Conservation (phyloP, 1,140 invertebrate genomes). For the Philotrypesis tridentata region DNA sequence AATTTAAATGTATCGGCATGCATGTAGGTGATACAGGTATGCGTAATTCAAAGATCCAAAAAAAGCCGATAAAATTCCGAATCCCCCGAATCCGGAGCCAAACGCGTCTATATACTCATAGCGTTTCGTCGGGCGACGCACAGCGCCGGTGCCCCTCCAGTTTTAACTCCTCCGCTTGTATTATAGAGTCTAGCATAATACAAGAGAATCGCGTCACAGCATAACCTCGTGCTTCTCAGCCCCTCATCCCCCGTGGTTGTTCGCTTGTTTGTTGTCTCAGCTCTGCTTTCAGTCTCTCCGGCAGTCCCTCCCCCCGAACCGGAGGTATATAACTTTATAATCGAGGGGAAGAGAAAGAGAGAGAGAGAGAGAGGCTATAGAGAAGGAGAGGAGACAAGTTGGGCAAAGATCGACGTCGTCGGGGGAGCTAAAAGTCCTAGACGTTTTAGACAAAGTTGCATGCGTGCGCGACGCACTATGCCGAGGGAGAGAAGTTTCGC, state of each 20-base stretch:
- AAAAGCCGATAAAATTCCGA: no score
- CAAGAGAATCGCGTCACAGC: not conserved
- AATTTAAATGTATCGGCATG: no score
- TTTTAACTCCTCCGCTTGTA: not conserved
- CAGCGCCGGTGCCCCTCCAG: not conserved
- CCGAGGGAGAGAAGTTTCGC: conserved; percentile 25
- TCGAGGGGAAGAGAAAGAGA: conserved; percentile 18
- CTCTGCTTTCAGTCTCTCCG: not conserved
- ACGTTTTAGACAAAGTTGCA: conserved; percentile 32
- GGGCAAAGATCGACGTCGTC: conserved; percentile 39
- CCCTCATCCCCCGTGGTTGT: not conserved
- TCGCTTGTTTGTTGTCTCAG: conserved; percentile 31
- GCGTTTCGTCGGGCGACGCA: no score
- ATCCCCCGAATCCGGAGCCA: no score
- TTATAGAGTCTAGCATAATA: no score
- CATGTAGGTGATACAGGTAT: no score
- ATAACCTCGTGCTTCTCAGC: not conserved
- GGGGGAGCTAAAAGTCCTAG: conserved; percentile 38
- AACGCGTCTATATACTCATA: no score
- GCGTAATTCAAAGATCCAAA: no score
- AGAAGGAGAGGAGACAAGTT: conserved; percentile 37
- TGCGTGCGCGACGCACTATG: not conserved
- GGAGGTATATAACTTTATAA: conserved; percentile 42
- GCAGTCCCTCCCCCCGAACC: not conserved
- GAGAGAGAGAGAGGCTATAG: not conserved